A percentile compares a stretch with the other conserved stretches of the same genome.
Evolutionary conservation across 2,888 invertebrate genomes (phyloP).

Genomic region (Hecatera dysodea): DNA sequence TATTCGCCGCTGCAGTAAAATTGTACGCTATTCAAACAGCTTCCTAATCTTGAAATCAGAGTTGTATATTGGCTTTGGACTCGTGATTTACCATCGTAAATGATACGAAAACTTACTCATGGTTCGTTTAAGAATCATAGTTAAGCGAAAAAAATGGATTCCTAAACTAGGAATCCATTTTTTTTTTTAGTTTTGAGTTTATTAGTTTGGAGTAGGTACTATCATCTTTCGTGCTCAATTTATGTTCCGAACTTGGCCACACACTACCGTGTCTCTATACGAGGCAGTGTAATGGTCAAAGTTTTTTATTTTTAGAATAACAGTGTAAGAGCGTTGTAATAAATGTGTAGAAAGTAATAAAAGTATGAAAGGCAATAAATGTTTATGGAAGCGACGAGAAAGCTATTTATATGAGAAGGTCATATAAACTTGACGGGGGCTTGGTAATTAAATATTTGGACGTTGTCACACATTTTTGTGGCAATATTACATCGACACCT

Average conservation of each 20-base stretch:
- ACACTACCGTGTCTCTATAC: not conserved
- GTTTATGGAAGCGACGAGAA: conserved; percentile 15
- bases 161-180: no score
- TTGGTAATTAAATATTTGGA: conserved; percentile 9
- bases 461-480: conserved; percentile 17
- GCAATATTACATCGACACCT: not conserved
- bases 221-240: not conserved
- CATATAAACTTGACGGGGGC: conserved; percentile 14
- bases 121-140: no score
- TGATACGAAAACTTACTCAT: no score
- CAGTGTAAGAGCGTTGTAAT: not conserved
- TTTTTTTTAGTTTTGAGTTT: no score
- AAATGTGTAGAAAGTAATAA: conserved; percentile 18
- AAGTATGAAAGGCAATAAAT: conserved; percentile 24
- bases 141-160: no score
- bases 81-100: not conserved
- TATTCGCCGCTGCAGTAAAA: conserved; percentile 7
- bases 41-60: not conserved
- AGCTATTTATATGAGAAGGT: conserved; percentile 19
- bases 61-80: not conserved
- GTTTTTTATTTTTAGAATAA: conserved; percentile 19
- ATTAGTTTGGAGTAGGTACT: no score
- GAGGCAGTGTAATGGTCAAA: conserved; percentile 6
- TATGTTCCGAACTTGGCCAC: not conserved
- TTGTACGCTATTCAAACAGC: not conserved